Evolutionary conservation across 2,888 invertebrate genomes (phyloP).

Genomic region (Sussaba pulchella): DNA sequence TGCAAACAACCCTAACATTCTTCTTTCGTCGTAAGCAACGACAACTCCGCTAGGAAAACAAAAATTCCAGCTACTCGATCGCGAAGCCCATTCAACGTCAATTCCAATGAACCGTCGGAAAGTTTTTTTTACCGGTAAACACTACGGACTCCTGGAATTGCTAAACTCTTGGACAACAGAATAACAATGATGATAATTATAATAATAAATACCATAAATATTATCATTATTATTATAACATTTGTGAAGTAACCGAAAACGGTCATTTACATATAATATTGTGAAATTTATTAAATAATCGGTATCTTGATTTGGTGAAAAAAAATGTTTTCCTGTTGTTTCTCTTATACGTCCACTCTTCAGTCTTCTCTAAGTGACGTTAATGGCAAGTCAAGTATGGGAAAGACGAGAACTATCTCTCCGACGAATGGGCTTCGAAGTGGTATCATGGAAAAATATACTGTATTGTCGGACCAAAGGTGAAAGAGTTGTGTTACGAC

Average conservation of each 20-base stretch:
- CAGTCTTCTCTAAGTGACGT: too few species aligned
- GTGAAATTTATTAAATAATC: too few species aligned
- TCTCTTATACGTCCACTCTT: too few species aligned
- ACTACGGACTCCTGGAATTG: neutral
- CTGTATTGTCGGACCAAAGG: neutral
- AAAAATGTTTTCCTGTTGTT: too few species aligned
- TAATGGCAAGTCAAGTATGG: too few species aligned
- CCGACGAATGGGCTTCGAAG: neutral
- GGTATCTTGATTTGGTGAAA: too few species aligned
- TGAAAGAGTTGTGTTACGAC: neutral
- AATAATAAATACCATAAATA: too few species aligned
- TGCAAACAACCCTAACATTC: constrained; percentile 26
- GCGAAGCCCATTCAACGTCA: neutral
- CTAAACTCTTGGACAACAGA: neutral
- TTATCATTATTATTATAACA: too few species aligned
- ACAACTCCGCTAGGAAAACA: neutral
- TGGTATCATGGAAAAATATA: neutral
- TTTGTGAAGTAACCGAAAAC: too few species aligned
- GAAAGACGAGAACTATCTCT: too few species aligned
- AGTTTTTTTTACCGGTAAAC: neutral
- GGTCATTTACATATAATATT: too few species aligned
- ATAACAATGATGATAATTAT: neutral
- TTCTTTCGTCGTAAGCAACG: neutral
- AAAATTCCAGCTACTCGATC: constrained; percentile 9
- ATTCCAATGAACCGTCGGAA: constrained; percentile 26